Evolutionary conservation across 2,113 vertebrate species (phyloP).

Genomic region (Vidua macroura): DNA sequence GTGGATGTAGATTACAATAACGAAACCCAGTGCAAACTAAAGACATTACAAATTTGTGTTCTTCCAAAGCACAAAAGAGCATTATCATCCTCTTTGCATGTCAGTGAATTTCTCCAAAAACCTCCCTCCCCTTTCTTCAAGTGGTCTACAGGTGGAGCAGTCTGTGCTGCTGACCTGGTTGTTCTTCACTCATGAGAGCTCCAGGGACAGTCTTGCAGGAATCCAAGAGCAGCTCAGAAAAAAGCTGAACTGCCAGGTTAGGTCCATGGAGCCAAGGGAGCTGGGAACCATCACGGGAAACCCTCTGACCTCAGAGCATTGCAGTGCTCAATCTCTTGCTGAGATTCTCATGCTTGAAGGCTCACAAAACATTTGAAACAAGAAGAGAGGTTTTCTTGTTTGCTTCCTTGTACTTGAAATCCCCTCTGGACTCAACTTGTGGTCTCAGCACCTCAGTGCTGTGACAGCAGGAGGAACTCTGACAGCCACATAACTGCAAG

Average conservation of each 20-base stretch:
- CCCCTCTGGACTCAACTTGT: background rate
- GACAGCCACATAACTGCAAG: background rate
- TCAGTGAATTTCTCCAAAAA: background rate
- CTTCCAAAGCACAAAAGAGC: background rate
- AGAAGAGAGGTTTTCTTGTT: background rate
- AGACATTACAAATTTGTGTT: background rate
- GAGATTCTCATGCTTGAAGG: background rate
- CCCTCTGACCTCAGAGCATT: background rate
- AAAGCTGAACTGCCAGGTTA: background rate
- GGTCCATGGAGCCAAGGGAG: background rate
- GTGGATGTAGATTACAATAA: background rate
- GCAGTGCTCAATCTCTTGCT: background rate
- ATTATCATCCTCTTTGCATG: background rate
- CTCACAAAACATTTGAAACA: background rate
- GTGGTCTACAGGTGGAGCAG: background rate
- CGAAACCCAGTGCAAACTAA: background rate
- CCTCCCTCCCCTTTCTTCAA: background rate
- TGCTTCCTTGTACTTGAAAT: background rate
- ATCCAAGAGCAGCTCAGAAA: background rate
- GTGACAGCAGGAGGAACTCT: background rate
- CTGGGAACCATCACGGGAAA: background rate
- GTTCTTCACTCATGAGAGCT: background rate
- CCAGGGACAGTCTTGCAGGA: background rate
- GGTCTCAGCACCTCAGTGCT: background rate
- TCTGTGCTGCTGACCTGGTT: background rate